phyloP scores from a whole-genome alignment of 2,888 invertebrate genomes.

The Choristoneura rosaceana region DNA sequence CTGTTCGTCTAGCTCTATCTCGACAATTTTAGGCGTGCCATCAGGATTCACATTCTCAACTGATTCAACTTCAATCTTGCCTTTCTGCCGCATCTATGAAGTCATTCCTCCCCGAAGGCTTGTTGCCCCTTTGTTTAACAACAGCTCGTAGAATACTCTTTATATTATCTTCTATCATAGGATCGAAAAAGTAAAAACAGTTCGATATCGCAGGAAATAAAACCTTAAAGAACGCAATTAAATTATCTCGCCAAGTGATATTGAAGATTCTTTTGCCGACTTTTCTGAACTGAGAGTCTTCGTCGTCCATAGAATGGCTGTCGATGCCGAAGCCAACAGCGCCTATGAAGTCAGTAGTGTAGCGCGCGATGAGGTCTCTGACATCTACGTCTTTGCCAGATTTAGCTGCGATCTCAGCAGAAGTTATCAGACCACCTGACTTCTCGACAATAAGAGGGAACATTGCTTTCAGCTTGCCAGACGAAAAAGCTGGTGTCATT shows the following conservation, averaged over 20 bases:
- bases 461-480: conserved; percentile 70
- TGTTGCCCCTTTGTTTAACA: conserved; percentile 58
- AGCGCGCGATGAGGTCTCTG: conserved; percentile 64
- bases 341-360: conserved; percentile 68
- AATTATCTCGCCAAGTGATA: not conserved
- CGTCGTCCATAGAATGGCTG: conserved; percentile 60
- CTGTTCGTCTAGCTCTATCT: conserved; percentile 59
- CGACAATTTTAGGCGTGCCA: conserved; percentile 58
- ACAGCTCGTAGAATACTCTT: not conserved
- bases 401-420: conserved; percentile 44
- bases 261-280: conserved; percentile 39
- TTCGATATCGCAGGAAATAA: not conserved
- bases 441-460: conserved; percentile 70
- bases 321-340: conserved; percentile 69
- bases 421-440: conserved; percentile 59
- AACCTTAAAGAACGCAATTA: not conserved
- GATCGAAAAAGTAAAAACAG: not conserved
- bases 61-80: conserved; percentile 63
- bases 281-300: conserved; percentile 57
- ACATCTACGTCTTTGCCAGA: not conserved
- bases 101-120: conserved; percentile 57
- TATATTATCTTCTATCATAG: not conserved
- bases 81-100: conserved; percentile 53
- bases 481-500: conserved; percentile 70
- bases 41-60: conserved; percentile 55